Conservation (phyloP, 2,113 vertebrate genomes). For the Sakesphorus luctuosus region DNA sequence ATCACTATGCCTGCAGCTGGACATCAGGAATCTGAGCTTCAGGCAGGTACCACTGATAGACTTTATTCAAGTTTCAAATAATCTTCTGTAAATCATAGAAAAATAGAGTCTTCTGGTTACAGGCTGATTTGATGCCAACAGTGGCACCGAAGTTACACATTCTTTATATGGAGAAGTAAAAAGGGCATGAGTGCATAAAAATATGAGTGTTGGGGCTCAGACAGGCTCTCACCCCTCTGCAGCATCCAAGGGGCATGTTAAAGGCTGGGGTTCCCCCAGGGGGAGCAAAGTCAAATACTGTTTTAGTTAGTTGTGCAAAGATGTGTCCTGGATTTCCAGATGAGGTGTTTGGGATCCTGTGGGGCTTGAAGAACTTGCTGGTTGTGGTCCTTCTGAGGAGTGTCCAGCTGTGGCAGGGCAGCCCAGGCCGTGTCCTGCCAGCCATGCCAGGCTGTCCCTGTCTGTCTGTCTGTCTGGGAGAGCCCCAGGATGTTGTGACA, state of each 20-base stretch:
- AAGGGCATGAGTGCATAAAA: neutral
- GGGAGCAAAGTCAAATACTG: neutral
- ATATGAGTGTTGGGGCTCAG: neutral
- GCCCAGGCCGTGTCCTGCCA: fast-evolving
- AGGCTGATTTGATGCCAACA: neutral
- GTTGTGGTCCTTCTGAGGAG: neutral
- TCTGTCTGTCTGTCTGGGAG: neutral
- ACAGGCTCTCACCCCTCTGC: neutral
- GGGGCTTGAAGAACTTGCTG: neutral
- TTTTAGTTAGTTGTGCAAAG: neutral
- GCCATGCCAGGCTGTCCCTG: neutral
- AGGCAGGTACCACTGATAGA: neutral
- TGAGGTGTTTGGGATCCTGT: fast-evolving
- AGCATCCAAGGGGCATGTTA: neutral
- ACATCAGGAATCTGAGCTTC: neutral
- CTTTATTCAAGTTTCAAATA: conserved; percentile 36
- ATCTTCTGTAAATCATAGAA: conserved; percentile 13
- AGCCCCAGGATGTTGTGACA: neutral
- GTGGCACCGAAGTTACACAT: neutral
- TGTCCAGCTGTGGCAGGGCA: neutral
- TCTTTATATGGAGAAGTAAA: neutral
- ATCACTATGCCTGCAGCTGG: fast-evolving
- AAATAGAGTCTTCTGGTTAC: conserved; percentile 42
- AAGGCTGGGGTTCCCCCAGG: neutral
- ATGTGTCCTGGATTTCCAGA: neutral